These are phyloP conservation scores for Neotoma lepida DNA, from an alignment of 2,113 vertebrate genomes.

Conservation along the genomic window DNA sequence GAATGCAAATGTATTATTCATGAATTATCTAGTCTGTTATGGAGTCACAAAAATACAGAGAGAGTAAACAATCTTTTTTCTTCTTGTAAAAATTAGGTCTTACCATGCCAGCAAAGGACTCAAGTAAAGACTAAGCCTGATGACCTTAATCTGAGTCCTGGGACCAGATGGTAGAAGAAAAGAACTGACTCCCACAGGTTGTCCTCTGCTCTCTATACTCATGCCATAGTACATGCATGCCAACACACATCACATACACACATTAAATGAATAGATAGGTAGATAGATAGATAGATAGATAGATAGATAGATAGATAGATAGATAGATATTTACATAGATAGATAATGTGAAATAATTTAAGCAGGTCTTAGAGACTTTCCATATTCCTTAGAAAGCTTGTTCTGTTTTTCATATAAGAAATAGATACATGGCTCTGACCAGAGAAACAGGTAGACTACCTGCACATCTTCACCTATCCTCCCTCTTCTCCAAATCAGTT, in stretches of 20 bases:
- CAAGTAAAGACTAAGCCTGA: neutral
- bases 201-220: neutral
- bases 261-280: neutral
- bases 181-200: neutral
- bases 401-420: neutral
- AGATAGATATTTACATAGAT: neutral
- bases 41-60: neutral
- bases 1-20: neutral
- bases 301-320: neutral
- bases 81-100: neutral
- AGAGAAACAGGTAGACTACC: neutral
- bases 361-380: neutral
- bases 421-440: neutral
- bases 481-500: neutral
- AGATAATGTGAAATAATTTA: neutral
- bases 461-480: neutral
- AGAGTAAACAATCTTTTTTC: neutral
- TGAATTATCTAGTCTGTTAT: conserved; percentile 18
- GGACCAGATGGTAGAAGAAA: neutral
- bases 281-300: neutral
- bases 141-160: neutral
- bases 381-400: neutral
- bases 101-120: neutral
- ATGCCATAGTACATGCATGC: neutral
- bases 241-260: neutral